Base-by-base conservation (phyloP, 2,113 vertebrate genomes). In the Alosa alosa region DNA sequence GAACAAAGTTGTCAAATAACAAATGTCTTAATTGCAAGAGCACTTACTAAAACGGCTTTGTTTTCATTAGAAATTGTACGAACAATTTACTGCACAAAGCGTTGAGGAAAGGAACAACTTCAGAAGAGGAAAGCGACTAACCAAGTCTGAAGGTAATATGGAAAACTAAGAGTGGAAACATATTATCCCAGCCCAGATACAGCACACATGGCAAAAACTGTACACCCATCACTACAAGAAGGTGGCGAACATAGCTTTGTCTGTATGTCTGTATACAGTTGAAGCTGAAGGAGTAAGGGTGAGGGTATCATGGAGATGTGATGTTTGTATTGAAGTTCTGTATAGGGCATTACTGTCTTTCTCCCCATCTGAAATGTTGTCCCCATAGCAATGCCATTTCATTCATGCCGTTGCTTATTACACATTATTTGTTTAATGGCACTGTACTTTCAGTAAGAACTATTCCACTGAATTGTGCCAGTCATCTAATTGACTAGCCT, bases 1-100 rank as follows among this genome's bases (percentile, higher is more conserved):
- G 31, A 78, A 87, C 82, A 87, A 88, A 90, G 50, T 82, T 86
- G 81, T 88, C 85, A 86, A 88, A 86, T 88, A 88, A 85, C 86
- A 86, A 85, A 88, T 50, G 83, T 85, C 55, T 83, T 86, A 17
- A 78, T 68, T 86, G 81, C 83, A 52, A 88, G 82, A 81, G 84
- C 81, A 84, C 50, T 84, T 87, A 88, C 31, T 78, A 90, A 90
- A 85, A 85, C 55, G 22, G 46, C 11, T 84, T 50, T 84, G 18
- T 82, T 84, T 82, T 60, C 83, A 64, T 84, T 89, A 83, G 3
- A 87, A 86, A 88, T 88, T 78, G 31, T 39, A 75, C 31, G 83
- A 83, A 83, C 88, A 87, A 75, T 11, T 84, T 47, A 46, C 75
- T 86, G 82, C 44, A 84, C 36, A 39, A 39, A 17, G 72, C 31